Evolutionary conservation across 2,888 invertebrate species (phyloP).

Genomic region (Caenorhabditis becei): DNA sequence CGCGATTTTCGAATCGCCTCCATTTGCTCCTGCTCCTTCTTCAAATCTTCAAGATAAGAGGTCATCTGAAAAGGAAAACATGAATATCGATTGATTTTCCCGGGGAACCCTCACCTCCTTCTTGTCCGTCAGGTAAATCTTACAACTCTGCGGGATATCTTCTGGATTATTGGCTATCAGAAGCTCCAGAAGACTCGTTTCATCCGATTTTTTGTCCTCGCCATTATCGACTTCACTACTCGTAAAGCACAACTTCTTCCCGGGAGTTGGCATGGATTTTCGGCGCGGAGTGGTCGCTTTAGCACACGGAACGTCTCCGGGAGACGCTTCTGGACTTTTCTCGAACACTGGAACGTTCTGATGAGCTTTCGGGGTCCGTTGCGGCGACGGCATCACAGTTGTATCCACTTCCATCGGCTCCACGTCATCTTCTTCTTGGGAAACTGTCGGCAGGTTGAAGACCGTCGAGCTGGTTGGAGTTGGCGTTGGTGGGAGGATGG

Average conservation of each 20-base stretch:
- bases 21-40: constrained; percentile 5
- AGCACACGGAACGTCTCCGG: constrained; percentile 3
- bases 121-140: constrained; percentile 6
- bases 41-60: background rate
- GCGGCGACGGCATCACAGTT: constrained; percentile 28
- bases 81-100: background rate
- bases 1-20: constrained; percentile 10
- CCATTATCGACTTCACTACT: constrained; percentile 23
- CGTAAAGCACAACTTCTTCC: constrained; percentile 36
- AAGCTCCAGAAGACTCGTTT: constrained; percentile 33
- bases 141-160: background rate
- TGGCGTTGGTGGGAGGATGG: background rate
- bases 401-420: constrained; percentile 50
- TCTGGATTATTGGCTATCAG: constrained; percentile 35
- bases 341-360: background rate
- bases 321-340: background rate
- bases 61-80: constrained; percentile 26
- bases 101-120: constrained; percentile 19
- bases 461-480: too few relatives aligned
- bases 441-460: background rate
- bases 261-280: constrained; percentile 56
- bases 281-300: constrained; percentile 31
- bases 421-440: constrained; percentile 8
- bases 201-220: background rate
- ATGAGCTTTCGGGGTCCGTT: background rate